phyloP scores from a whole-genome alignment of 2,113 vertebrate species.

The Embiotoca jacksoni region DNA sequence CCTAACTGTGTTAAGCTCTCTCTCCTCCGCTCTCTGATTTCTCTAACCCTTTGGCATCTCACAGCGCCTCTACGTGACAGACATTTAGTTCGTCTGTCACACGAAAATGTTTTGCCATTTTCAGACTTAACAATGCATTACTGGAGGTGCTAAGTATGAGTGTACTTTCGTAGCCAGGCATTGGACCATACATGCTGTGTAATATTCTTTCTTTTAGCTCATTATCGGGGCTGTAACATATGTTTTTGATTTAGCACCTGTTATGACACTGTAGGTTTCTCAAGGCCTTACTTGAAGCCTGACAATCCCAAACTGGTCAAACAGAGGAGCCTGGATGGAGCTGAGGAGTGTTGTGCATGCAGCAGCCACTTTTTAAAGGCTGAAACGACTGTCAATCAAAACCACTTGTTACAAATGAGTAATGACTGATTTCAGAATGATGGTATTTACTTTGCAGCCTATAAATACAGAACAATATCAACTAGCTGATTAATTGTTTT shows the following conservation, averaged over 20 bases:
- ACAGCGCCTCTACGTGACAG: slow-evolving; percentile 24
- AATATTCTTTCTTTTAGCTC: slow-evolving; percentile 21
- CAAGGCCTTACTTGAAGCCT: background rate
- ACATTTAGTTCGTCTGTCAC: slow-evolving; percentile 49
- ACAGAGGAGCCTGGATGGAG: background rate
- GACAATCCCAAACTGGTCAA: background rate
- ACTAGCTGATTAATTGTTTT: too few relatives aligned
- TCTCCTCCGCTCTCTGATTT: background rate
- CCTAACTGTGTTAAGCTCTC: background rate
- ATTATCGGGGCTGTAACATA: slow-evolving; percentile 31
- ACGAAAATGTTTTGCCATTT: slow-evolving; percentile 52
- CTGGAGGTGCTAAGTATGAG: slow-evolving; percentile 25
- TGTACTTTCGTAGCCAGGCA: slow-evolving; percentile 40
- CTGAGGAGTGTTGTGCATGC: background rate
- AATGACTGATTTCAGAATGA: too few relatives aligned
- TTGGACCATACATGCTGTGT: slow-evolving; percentile 44
- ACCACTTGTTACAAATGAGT: too few relatives aligned
- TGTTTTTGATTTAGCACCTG: background rate
- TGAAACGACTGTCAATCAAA: too few relatives aligned
- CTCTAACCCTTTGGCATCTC: slow-evolving; percentile 15
- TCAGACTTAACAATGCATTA: slow-evolving; percentile 35
- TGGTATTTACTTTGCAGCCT: too few relatives aligned
- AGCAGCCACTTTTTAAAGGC: too few relatives aligned
- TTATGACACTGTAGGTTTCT: slow-evolving; percentile 4
- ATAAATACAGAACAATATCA: too few relatives aligned